Conservation (phyloP, 2,888 invertebrate genomes). For the Drosophila formosana region DNA sequence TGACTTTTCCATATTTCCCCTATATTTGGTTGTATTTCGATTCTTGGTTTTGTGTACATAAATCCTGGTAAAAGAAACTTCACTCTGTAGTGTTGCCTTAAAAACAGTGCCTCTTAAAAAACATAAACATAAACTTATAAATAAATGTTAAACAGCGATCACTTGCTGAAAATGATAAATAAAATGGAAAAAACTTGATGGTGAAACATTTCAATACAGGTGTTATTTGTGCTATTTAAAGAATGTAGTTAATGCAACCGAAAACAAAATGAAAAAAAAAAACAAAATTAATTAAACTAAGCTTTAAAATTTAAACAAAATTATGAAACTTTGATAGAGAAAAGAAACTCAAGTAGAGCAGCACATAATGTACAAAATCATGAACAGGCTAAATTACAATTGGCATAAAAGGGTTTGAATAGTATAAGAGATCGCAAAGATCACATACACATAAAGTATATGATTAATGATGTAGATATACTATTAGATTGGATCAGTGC, state of each 20-base stretch:
- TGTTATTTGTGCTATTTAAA: constrained; percentile 77
- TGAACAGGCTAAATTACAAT: constrained; percentile 53
- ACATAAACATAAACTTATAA: constrained; percentile 22
- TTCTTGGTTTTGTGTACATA: constrained; percentile 66
- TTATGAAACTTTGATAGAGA: constrained; percentile 28
- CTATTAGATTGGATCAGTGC: constrained; percentile 47
- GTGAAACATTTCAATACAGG: constrained; percentile 76
- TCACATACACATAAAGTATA: constrained; percentile 12
- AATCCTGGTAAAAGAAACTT: constrained; percentile 82
- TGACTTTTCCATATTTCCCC: constrained; percentile 55
- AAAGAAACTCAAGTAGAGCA: constrained; percentile 46
- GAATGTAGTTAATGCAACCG: constrained; percentile 55
- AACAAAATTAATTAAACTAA: constrained; percentile 47
- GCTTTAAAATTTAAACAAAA: constrained; percentile 41
- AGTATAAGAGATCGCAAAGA: constrained; percentile 29
- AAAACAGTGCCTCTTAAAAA: constrained; percentile 90
- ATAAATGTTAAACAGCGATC: constrained; percentile 50
- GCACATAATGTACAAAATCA: constrained; percentile 73
- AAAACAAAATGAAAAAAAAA: constrained; percentile 24
- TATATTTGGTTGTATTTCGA: constrained; percentile 18
- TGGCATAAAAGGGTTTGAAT: constrained; percentile 44
- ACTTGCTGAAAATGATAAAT: constrained; percentile 54
- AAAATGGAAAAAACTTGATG: constrained; percentile 61
- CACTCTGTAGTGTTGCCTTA: constrained; percentile 93
- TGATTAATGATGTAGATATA: constrained; percentile 38